Conservation (phyloP, 2,888 invertebrate species). For the Morinoia aosen region DNA sequence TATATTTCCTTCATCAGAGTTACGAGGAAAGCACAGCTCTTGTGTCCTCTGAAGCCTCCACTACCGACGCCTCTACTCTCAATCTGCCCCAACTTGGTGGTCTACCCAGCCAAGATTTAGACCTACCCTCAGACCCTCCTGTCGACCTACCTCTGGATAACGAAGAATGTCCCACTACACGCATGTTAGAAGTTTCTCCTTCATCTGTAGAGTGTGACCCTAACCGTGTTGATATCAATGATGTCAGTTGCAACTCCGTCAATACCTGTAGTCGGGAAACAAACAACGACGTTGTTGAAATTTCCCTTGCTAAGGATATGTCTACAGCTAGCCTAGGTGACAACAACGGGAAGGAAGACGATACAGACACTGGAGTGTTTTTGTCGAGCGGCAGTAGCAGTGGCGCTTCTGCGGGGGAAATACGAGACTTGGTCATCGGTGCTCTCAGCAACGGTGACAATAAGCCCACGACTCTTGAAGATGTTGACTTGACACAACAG, state of each 20-base stretch:
- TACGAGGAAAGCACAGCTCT: conserved; percentile 31
- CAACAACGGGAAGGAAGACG: background rate
- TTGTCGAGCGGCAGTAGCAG: conserved; percentile 36
- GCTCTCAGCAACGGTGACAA: background rate
- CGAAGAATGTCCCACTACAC: background rate
- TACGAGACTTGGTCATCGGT: conserved; percentile 1
- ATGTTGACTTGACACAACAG: background rate
- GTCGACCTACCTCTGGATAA: conserved; percentile 1
- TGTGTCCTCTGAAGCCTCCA: conserved; percentile 24
- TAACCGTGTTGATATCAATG: background rate
- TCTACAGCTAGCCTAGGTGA: background rate
- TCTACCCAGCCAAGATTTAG: background rate
- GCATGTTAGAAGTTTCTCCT: background rate
- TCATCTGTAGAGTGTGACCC: background rate
- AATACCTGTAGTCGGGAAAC: background rate
- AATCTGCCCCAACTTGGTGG: background rate
- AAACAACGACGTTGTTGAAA: background rate
- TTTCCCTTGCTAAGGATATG: background rate
- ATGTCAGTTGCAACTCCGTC: background rate
- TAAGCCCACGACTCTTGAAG: background rate
- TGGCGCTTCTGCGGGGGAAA: background rate
- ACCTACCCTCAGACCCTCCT: background rate
- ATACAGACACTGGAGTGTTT: conserved; percentile 43
- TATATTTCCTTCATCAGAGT: background rate
- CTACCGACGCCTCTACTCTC: background rate